Evolutionary conservation across 2,797 vertebrate species (phyloP).

Genomic region (Enteromius paludinosus): DNA sequence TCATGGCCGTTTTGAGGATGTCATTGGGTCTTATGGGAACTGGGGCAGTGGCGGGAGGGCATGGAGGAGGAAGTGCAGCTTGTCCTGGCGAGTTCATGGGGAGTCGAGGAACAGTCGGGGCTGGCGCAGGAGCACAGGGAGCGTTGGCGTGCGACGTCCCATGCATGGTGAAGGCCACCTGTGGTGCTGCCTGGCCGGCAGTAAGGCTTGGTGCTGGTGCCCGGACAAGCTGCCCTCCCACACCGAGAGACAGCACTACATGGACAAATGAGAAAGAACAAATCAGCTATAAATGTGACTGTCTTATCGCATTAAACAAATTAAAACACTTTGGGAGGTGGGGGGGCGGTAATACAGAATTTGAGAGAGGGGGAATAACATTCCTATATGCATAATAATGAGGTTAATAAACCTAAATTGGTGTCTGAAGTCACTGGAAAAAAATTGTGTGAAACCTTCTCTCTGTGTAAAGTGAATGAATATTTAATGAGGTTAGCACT

Average conservation of each 20-base stretch:
- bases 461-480: background rate
- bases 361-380: no score
- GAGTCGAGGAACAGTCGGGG: conserved; percentile 77
- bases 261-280: conserved; percentile 28
- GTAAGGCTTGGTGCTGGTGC: conserved; percentile 78
- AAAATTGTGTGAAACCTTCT: background rate
- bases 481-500: background rate
- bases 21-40: conserved; percentile 84
- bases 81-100: conserved; percentile 80
- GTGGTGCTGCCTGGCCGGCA: conserved; percentile 81
- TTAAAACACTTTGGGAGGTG: background rate
- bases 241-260: conserved; percentile 72
- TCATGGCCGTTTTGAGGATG: conserved; percentile 82
- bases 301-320: background rate
- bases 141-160: conserved; percentile 81
- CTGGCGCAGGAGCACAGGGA: conserved; percentile 82
- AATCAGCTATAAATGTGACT: background rate
- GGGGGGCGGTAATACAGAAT: background rate
- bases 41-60: conserved; percentile 76
- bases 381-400: background rate
- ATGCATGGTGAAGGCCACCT: conserved; percentile 87
- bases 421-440: background rate
- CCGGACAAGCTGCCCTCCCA: conserved; percentile 87
- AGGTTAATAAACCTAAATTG: background rate
- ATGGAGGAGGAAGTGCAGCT: conserved; percentile 20